These are phyloP conservation scores for Silurus meridionalis DNA, from an alignment of 2,113 vertebrate species.

Conservation along the genomic window DNA sequence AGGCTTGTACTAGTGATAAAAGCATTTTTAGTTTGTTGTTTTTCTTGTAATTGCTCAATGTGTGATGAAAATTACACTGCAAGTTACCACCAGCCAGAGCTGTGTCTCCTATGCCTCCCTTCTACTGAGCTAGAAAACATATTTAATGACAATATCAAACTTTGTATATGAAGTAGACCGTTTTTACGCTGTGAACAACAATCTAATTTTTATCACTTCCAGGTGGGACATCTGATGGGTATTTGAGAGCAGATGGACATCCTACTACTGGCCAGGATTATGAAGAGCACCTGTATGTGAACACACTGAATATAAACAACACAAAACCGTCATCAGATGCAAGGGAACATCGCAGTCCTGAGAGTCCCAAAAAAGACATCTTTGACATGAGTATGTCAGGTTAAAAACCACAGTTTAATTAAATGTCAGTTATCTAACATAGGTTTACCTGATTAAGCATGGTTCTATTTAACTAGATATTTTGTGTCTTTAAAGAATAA, in stretches of 20 bases:
- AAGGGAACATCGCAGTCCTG: slow-evolving; percentile 61
- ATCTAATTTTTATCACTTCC: not conserved
- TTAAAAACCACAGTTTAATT: not conserved
- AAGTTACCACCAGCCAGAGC: not conserved
- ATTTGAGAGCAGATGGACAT: slow-evolving; percentile 83
- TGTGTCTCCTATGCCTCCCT: not conserved
- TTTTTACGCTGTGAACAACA: not conserved
- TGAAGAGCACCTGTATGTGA: slow-evolving; percentile 95
- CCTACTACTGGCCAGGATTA: slow-evolving; percentile 77
- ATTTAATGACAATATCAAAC: not conserved
- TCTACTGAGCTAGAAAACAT: not conserved
- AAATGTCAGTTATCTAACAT: not conserved
- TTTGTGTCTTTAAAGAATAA: not conserved
- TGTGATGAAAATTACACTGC: not conserved
- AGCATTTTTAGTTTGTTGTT: not conserved
- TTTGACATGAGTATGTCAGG: slow-evolving; percentile 92
- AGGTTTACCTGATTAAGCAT: not conserved
- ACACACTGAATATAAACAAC: slow-evolving; percentile 83
- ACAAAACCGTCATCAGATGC: slow-evolving; percentile 59
- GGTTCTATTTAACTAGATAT: not conserved
- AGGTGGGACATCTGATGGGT: slow-evolving; percentile 80
- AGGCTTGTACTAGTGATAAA: not conserved
- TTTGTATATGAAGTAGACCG: not conserved
- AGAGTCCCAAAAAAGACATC: slow-evolving; percentile 91
- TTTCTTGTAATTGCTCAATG: not conserved